Base-by-base conservation (phyloP, 2,888 invertebrate genomes). In the Macroteleia sp. region DNA sequence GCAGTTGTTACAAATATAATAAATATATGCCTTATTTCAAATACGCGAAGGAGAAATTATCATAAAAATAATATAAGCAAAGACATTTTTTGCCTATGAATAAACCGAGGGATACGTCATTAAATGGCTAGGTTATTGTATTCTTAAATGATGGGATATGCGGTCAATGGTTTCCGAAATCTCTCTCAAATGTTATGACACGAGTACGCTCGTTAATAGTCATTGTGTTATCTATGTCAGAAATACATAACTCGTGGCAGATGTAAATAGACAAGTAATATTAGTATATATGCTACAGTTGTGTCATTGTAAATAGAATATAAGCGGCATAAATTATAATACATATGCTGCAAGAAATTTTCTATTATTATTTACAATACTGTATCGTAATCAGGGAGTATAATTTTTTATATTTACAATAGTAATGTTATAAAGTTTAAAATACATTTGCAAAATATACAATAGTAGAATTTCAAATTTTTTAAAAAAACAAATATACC, bases 161-260 rank as follows among this genome's bases (percentile, higher is more conserved):
- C 12, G 28, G 17, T 50, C 44, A 50, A 59, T 44, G 44, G 17
- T 57, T 48, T 41, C 48, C 16, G 17, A 48, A 73, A 42, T 69
- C 25, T 44, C 64, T 64, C 57, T 54, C 12, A 42, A 59, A 66
- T 64, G 39, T 73, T 64, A 50, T 73, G 73, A 14, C 57, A 57
- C 50, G 6, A 73, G 19, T 34, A 32, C 44, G 17, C 20, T 39
- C 12, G 10, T 54, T 42, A 20, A 50, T 9, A 19, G 36, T 28
- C 36, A 67, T 61, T 75, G 67, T 67, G 16, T 16, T 44, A 41
- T 19, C 19, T 34, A 34, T 42, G 48, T 32, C 46, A 9, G 12
- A 44, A 62, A 75, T 75, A 39, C 67, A 67, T 75, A 54, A 46
- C 74, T 19, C 30, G 9, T 42, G 36, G 62, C 75, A 75, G 75